Evolutionary conservation across 2,888 invertebrate species (phyloP), one percentile per base, ranked within the genome.

Genomic region (Dorcus hopei): DNA sequence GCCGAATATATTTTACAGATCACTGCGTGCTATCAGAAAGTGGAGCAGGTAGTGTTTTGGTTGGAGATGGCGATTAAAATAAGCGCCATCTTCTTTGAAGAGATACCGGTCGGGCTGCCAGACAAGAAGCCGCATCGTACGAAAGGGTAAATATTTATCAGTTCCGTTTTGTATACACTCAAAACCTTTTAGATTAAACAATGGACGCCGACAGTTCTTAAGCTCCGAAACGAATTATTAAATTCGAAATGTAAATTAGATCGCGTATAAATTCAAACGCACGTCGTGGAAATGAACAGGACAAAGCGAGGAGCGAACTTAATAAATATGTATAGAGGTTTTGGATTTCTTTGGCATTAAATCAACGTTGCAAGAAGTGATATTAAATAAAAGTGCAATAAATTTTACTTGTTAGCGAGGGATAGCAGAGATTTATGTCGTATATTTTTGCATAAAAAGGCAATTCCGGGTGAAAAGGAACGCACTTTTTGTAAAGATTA

Each of bases 141-240:
- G 47, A 57, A 57, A 57, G 56, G 56, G 56, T 57, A 57, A 57
- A 57, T 57, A 57, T 57, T 57, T 57, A 57, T 57, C 40, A 47
- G 56, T 52, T 57, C 49, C 50, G 56, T 43, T 50, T 42, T 49
- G 42, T 9, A 45, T 23, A 45, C 23, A 19, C 41, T 45, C 14
- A 16, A 45, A 45, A 19, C 23, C 45, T 23, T 45, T 19, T 16
- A 45, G 45, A 45, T 45, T 11, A 11, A 45, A 45, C 42, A 42
- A 42, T 42, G 14, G 42, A 23, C 19, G 45, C 23, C 9, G 45
- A 45, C 16, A 45, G 23, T 45, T 33, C 26, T 45, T 45, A 45
- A 45, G 23, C 23, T 19, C 16, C 45, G 23, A 45, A 45, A 45
- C 45, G 45, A 45, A 9, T 11, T 11, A 45, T 11, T 11, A 45